Base-by-base conservation (phyloP, 1,140 invertebrate genomes). In the Drosophila equinoxialis region DNA sequence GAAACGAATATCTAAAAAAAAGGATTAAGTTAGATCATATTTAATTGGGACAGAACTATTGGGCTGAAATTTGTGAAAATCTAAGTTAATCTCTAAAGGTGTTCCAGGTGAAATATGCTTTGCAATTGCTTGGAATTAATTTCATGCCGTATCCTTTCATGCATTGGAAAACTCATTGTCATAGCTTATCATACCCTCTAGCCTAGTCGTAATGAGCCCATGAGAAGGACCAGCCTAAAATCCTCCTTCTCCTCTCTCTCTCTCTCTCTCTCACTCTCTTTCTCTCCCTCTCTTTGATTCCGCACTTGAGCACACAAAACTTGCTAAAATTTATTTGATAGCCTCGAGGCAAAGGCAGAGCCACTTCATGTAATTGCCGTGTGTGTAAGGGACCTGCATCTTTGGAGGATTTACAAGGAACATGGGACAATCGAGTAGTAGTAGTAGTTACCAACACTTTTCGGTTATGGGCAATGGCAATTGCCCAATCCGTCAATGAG, bases 311-410 rank as follows among this genome's bases (percentile, higher is more conserved):
- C 74, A 68, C 69, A 69, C 45, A 74, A 64, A 76, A 79, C 65
- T 87, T 74, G 84, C 68, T 45, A 64, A 64, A 71, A 83, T 83
- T 68, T 86, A 82, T 71, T 68, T 69, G 65, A 82, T 83, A 63
- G 68, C 79, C 83, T 42, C 42, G 48, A 67, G 83, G 79, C 83
- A 74, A 71, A 51, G 62, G 68, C 68, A 71, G 64, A 42, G 73
- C 67, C 83, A 86, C 83, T 86, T 63, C 76, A 76, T 70, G 81
- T 84, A 84, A 84, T 84, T 84, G 81, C 72, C 81, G 71, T 77
- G 71, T 65, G 63, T 69, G 71, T 55, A 51, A 41, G 35, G 54
- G 66, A 30, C 68, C 67, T 77, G 67, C 59, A 66, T 71, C 74
- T 72, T 77, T 67, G 39, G 58, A 72, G 65, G 37, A 72, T 72